Base-by-base conservation (phyloP, 2,113 vertebrate species). In the Leuciscus idus region DNA sequence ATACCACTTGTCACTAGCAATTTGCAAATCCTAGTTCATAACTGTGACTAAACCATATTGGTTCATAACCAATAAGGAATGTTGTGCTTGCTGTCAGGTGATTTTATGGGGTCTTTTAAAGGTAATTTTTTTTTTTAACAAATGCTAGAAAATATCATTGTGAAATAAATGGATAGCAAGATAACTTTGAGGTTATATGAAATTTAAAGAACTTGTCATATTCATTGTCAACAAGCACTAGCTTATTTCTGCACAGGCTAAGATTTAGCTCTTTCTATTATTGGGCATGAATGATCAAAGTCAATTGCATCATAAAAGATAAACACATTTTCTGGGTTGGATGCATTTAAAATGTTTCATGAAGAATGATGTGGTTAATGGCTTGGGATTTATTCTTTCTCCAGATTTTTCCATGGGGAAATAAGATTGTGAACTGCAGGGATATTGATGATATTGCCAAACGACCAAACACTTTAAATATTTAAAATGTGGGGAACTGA, bases 371-470 rank as follows among this genome's bases (percentile, higher is more conserved):
- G 78, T 81, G 77, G 86, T 85, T 86, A 90, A 88, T 88, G 87
- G 83, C 81, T 84, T 90, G 86, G 28, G 64, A 57, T 87, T 50
- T 79, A 86, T 74, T 61, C 74, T 88, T 83, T 87, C 68, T 36
- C 19, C 68, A 33, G 57, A 36, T 55, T 43, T 52, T 85, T 85
- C 91, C 89, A 79, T 28, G 26, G 89, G 91, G 89, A 91, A 90
- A 91, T 90, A 92, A 90, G 74, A 64, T 86, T 30, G 61, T 79
- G 43, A 86, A 72, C 85, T 55, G 28, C 64, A 62, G 80, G 39
- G 86, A 87, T 89, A 87, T 88, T 89, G 84, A 89, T 80, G 86
- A 80, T 87, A 19, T 86, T 84, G 83, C 86, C 87, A 88, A 90
- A 89, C 46, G 86, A 84, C 79, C 73, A 75, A 89, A 86, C 86